Base-by-base conservation (phyloP, 2,888 invertebrate species). In the Epistrophe grossulariae region DNA sequence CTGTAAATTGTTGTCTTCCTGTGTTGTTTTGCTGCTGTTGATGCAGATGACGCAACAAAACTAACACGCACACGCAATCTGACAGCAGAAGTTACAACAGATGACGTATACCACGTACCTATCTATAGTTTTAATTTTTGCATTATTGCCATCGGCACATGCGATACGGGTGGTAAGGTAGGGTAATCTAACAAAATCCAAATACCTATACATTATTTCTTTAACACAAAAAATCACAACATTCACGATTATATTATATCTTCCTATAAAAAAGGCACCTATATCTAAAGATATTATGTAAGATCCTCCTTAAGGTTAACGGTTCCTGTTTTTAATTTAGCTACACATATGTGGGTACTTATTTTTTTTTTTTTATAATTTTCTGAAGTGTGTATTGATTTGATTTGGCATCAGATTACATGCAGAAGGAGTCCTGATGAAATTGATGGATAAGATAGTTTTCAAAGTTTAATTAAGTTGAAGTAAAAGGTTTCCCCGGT, bases 21-120 rank as follows among this genome's bases (percentile, higher is more conserved):
- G 82, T 74, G 40, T 55, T 35, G 45, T 8, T 31, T 57, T 31
- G 17, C 6, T 40, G 13, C 6, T 38, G 40, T 11, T 17, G 66
- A 13, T 77, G 87, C 87, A 87, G 87, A 87, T 87, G 87, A 87
- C 87, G 87, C 87, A 87, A 83, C 71, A 17, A 79, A 71, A 70
- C 60, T 28, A 64, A 78, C 81, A 71, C 43, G 62, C 79, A 87
- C 83, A 87, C 83, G 83, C 83, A 87, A 83, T 71, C 59, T 40
- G 10, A 35, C 66, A 66, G 50, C 50, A 68, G 50, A 31, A 48
- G 66, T 35, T 68, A 87, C 76, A 79, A 48, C 87, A 87, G 83
- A 87, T 87, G 87, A 87, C 83, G 70, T 79, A n/a, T n/a, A 24
- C 24, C 24, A 24, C 24, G 24, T 24, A 76, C 2, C 28, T 55